A percentile compares a stretch with the other conserved stretches of the same genome.
These are phyloP conservation scores for Nymphalis polychloros DNA, from an alignment of 2,888 invertebrate genomes.

Conservation along the genomic window DNA sequence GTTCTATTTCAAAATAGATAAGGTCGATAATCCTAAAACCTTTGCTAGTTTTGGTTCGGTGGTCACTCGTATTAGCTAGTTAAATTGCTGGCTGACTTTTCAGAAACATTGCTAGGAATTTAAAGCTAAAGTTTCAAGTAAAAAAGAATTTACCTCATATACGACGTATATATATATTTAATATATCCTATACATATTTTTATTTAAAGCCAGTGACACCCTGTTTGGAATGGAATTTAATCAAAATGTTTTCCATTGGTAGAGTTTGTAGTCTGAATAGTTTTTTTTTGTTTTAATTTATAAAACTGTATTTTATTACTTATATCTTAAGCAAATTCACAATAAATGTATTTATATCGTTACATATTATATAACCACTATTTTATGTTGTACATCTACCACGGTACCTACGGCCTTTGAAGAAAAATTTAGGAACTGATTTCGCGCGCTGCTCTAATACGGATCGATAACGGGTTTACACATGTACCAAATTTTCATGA, in stretches of 20 bases:
- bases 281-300: no score
- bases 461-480: no score
- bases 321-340: no score
- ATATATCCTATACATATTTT: no score
- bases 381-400: no score
- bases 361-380: no score
- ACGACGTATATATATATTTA: not conserved
- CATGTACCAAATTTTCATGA: no score
- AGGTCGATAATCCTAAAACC: not conserved
- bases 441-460: no score
- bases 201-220: not conserved
- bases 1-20: not conserved
- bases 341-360: no score
- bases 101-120: slow-evolving; percentile 10
- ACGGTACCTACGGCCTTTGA: no score
- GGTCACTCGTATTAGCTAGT: slow-evolving; percentile 7
- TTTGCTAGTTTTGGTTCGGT: slow-evolving; percentile 2
- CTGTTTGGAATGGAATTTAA: not conserved
- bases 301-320: no score
- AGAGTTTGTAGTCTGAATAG: not conserved
- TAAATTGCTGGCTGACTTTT: slow-evolving; percentile 9
- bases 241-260: not conserved
- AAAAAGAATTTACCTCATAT: not conserved
- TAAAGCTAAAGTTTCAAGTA: not conserved
- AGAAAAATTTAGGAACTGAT: no score